Evolutionary conservation across 2,888 invertebrate species (phyloP).

Genomic region (Myathropa florea): DNA sequence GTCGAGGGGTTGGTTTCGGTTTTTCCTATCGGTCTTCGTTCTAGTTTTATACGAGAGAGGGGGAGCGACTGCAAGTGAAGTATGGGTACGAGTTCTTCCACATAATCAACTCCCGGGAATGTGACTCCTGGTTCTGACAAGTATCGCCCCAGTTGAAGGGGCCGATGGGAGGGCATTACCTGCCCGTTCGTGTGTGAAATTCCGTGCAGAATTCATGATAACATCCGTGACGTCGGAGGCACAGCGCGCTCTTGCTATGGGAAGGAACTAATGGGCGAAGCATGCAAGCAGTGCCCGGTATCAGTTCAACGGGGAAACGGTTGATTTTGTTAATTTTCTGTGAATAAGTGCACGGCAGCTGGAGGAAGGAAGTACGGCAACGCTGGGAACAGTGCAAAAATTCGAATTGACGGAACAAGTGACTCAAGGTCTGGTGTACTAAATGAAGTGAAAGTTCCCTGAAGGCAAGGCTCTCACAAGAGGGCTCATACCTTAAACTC

Average conservation of each 20-base stretch:
- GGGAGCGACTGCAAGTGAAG: slow-evolving; percentile 36
- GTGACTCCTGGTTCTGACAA: slow-evolving; percentile 69
- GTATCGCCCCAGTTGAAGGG: slow-evolving; percentile 30
- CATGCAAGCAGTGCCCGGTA: slow-evolving; percentile 17
- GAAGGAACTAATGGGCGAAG: neutral
- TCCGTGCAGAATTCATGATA: slow-evolving; percentile 71
- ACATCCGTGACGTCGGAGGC: slow-evolving; percentile 67
- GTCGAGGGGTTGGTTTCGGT: slow-evolving; percentile 12
- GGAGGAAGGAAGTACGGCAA: neutral
- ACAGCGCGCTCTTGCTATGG: slow-evolving; percentile 8
- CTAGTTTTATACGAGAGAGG: neutral
- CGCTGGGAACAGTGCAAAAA: no score
- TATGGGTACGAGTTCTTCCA: slow-evolving; percentile 59
- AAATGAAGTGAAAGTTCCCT: no score
- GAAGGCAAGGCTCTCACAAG: no score
- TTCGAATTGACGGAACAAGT: neutral
- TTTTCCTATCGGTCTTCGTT: neutral
- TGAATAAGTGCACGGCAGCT: neutral
- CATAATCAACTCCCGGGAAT: slow-evolving; percentile 66
- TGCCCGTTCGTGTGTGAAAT: slow-evolving; percentile 69
- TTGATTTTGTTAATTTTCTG: slow-evolving; percentile 17
- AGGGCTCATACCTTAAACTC: no score
- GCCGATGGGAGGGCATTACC: slow-evolving; percentile 33
- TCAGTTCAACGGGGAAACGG: slow-evolving; percentile 13
- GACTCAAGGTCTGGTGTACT: no score